These are phyloP conservation scores for Vidua chalybeata DNA, from an alignment of 2,113 vertebrate genomes.

Conservation along the genomic window DNA sequence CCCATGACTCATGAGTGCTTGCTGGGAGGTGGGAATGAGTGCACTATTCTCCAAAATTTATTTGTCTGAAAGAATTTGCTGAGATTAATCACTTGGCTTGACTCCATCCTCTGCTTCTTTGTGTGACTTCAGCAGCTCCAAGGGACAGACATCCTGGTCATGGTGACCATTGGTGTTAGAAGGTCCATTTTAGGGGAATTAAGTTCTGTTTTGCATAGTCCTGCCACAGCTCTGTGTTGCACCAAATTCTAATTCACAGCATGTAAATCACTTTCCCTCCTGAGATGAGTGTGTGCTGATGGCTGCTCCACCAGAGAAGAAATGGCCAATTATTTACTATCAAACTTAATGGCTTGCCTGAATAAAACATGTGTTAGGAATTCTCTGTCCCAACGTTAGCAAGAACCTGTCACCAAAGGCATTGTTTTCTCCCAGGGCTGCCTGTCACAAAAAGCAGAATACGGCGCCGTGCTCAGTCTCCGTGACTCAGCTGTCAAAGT, in stretches of 20 bases:
- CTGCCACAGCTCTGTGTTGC: background rate
- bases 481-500: conserved; percentile 11
- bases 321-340: background rate
- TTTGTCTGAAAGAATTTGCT: background rate
- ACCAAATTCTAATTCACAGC: background rate
- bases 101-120: background rate
- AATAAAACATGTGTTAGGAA: conserved; percentile 1
- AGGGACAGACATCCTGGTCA: background rate
- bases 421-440: background rate
- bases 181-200: background rate
- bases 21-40: background rate
- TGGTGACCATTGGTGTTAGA: background rate
- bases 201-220: background rate
- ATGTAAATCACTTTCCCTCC: background rate
- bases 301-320: background rate
- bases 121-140: background rate
- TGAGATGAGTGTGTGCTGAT: background rate
- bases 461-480: background rate
- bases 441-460: background rate
- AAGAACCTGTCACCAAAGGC: conserved; percentile 2
- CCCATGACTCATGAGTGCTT: background rate
- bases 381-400: background rate
- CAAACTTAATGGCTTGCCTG: background rate
- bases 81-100: background rate
- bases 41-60: background rate